Percentiles rank a stretch among this genome's conserved stretches.
Evolutionary conservation across 2,797 vertebrate species (phyloP).

Genomic region (Cryptoprocta ferox): DNA sequence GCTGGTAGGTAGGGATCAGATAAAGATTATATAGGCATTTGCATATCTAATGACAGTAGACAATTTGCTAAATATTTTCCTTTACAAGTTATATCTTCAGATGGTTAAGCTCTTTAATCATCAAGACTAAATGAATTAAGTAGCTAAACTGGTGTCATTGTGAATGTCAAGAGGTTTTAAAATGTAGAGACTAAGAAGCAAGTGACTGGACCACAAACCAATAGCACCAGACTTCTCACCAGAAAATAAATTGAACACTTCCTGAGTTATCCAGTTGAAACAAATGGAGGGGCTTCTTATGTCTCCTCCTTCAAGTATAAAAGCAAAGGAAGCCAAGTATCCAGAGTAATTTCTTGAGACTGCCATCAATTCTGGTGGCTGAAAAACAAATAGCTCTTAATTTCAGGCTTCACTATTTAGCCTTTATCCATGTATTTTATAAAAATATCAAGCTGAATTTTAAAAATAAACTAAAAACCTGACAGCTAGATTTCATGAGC

Average conservation of each 20-base stretch:
- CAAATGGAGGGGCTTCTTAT: neutral
- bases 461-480: neutral
- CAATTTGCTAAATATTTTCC: neutral
- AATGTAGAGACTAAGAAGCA: neutral
- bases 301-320: neutral
- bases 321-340: neutral
- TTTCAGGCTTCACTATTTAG: neutral
- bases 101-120: constrained; percentile 18
- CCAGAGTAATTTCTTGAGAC: neutral
- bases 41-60: neutral
- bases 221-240: neutral
- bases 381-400: neutral
- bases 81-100: neutral
- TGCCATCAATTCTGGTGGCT: neutral
- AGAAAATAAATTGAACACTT: neutral
- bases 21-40: neutral
- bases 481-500: neutral
- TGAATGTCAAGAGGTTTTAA: constrained; percentile 35
- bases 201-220: neutral
- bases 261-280: neutral
- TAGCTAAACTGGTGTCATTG: constrained; percentile 11
- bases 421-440: neutral
- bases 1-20: neutral
- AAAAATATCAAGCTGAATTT: neutral
- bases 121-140: neutral